Evolutionary conservation across 1,140 invertebrate genomes (phyloP).

Genomic region (Hetaerina americana): DNA sequence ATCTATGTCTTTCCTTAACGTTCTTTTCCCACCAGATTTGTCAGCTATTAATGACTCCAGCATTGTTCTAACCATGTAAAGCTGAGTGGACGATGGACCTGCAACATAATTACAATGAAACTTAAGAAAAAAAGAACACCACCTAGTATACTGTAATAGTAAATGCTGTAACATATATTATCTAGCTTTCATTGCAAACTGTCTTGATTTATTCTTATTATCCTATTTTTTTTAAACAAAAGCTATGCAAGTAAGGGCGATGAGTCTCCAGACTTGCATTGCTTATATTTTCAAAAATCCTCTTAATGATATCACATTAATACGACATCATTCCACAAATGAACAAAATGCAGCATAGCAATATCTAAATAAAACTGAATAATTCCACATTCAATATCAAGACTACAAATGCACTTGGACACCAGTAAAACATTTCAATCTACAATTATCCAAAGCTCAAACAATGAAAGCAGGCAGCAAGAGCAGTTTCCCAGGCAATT

Average conservation of each 20-base stretch:
- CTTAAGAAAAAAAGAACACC: too few species aligned
- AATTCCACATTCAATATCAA: background rate
- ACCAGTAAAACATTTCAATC: background rate
- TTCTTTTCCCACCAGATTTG: constrained; percentile 89
- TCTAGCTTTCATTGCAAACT: too few species aligned
- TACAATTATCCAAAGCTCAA: background rate
- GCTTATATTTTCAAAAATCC: too few species aligned
- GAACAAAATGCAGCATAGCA: background rate
- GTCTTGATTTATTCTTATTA: too few species aligned
- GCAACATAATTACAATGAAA: constrained; percentile 7
- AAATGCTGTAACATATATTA: too few species aligned
- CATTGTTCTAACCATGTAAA: constrained; percentile 99
- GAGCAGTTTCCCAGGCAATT: background rate
- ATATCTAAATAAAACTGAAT: background rate
- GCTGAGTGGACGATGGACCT: constrained; percentile 80
- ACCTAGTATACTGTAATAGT: too few species aligned
- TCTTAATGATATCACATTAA: background rate
- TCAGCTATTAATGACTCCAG: constrained; percentile 94
- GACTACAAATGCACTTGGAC: background rate
- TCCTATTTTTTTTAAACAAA: too few species aligned
- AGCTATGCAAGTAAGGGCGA: too few species aligned
- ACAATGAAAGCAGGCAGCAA: background rate
- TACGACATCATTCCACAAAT: background rate
- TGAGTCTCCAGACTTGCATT: too few species aligned
- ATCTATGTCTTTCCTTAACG: constrained; percentile 92